Base-by-base conservation (phyloP, 2,113 vertebrate species). In the Arvicanthis niloticus region DNA sequence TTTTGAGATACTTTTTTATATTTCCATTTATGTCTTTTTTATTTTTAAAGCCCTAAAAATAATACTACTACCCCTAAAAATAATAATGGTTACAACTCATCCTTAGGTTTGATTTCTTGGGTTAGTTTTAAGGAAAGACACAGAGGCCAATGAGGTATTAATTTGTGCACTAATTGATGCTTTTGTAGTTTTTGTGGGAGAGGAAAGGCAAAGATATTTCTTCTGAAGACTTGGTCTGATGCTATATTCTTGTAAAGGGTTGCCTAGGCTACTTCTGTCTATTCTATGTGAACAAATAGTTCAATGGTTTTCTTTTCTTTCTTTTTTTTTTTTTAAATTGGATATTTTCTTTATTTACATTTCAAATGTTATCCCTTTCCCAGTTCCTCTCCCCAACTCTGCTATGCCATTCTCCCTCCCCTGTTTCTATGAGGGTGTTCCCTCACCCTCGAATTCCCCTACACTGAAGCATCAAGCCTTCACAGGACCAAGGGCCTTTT, bases 1-100 rank as follows among this genome's bases (percentile, higher is more conserved):
- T 89, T 96, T 95, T 96, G 76, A 91, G 76, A 92, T 92, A 65
- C 24, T 87, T 96, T 62, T 65, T 31, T 94, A 10, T 96, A 45
- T 81, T 94, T 84, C 70, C 62, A 89, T 75, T 93, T 93, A 68
- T 75, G 7, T 10, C 15, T 7, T 91, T 22, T 89, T 24, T 48
- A 72, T 73, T 93, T 76, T 80, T 73, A 16, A 76, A 96, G 42
- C 29, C 86, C 84, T 93, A 22, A 51, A 72, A 73, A 16, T 40
- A 67, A 60, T 15, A 89, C 51, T 1, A 56, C 26, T n/a, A 65
- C 29, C 58, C 86, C 42, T 40, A 82, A 90, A 91, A 91, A 84
- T 70, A 76, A 58, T 85, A 87, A 95, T 88, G 53, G 7, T 19
- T 95, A 80, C 22, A 5, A 91, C 34, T 88, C 31, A 78, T 84